These are phyloP conservation scores for Megalopta genalis DNA, from an alignment of 1,140 invertebrate species.

Conservation along the genomic window DNA sequence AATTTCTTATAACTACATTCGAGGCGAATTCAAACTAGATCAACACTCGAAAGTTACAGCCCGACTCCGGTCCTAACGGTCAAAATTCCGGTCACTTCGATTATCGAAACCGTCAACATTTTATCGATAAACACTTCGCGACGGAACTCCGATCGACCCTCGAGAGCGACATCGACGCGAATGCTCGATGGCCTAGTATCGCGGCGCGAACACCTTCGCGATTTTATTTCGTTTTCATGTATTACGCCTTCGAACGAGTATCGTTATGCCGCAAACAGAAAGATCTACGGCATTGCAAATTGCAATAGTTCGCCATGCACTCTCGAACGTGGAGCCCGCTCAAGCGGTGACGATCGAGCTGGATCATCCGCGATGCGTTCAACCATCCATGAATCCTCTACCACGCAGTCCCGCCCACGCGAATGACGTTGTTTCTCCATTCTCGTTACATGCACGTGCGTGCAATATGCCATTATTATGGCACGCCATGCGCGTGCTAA, in stretches of 20 bases:
- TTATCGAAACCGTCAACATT: neutral
- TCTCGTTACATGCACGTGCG: slow-evolving; percentile 6
- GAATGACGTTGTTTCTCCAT: slow-evolving; percentile 28
- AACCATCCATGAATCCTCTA: slow-evolving; percentile 24
- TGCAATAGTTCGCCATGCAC: slow-evolving; percentile 14
- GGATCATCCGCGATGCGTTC: slow-evolving; percentile 31
- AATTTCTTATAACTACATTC: neutral
- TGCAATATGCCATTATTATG: slow-evolving; percentile 15
- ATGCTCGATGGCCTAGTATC: neutral
- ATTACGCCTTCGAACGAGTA: slow-evolving; percentile 10
- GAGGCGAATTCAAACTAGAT: neutral
- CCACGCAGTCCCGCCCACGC: slow-evolving; percentile 39
- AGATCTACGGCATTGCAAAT: neutral
- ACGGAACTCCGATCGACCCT: slow-evolving; percentile 1
- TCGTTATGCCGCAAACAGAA: slow-evolving; percentile 21
- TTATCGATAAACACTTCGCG: neutral
- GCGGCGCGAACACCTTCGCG: slow-evolving; percentile 17
- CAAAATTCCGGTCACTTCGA: neutral
- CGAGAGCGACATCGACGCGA: slow-evolving; percentile 14
- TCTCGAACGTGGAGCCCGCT: neutral
- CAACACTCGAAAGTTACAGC: neutral
- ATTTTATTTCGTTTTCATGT: slow-evolving; percentile 33
- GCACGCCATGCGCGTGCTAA: neutral
- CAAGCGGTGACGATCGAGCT: slow-evolving; percentile 15
- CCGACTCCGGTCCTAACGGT: neutral